Percentiles rank a stretch among this genome's conserved stretches.
phyloP scores from a whole-genome alignment of 2,113 vertebrate genomes.

The Psilopogon haemacephalus region DNA sequence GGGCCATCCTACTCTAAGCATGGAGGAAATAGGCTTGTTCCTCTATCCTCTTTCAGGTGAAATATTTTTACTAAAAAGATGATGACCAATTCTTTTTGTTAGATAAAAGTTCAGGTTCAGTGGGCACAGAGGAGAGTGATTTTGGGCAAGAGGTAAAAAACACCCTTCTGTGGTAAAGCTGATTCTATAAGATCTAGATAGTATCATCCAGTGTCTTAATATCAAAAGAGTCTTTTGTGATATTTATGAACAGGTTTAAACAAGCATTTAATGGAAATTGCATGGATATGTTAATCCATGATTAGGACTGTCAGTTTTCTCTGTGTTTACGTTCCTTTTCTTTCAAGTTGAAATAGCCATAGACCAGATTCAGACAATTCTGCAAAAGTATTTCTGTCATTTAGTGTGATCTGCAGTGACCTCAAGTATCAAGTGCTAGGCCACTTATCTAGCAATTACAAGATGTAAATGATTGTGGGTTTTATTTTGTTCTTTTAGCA shows the following conservation, averaged over 20 bases:
- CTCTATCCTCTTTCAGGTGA: neutral
- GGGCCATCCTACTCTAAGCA: neutral
- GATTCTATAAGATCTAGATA: neutral
- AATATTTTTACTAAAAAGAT: neutral
- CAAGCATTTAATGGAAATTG: neutral
- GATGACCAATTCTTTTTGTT: neutral
- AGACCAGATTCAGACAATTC: neutral
- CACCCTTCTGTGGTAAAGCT: neutral
- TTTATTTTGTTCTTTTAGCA: slow-evolving; percentile 76
- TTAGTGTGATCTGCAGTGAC: neutral
- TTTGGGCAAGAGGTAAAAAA: neutral
- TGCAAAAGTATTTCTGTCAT: neutral
- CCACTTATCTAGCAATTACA: slow-evolving; percentile 49
- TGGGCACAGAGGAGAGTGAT: neutral
- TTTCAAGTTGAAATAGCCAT: neutral
- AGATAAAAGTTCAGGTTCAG: neutral
- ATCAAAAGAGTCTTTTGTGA: neutral
- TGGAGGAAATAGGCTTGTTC: neutral
- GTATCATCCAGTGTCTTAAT: neutral
- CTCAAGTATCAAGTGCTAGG: neutral
- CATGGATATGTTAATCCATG: neutral
- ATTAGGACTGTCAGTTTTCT: neutral
- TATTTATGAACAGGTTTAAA: neutral
- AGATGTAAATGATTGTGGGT: slow-evolving; percentile 49
- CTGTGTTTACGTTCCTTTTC: neutral